Percentiles rank a stretch among this genome's conserved stretches.
Evolutionary conservation across 2,113 vertebrate species (phyloP).

Genomic region (Microtus oregoni): DNA sequence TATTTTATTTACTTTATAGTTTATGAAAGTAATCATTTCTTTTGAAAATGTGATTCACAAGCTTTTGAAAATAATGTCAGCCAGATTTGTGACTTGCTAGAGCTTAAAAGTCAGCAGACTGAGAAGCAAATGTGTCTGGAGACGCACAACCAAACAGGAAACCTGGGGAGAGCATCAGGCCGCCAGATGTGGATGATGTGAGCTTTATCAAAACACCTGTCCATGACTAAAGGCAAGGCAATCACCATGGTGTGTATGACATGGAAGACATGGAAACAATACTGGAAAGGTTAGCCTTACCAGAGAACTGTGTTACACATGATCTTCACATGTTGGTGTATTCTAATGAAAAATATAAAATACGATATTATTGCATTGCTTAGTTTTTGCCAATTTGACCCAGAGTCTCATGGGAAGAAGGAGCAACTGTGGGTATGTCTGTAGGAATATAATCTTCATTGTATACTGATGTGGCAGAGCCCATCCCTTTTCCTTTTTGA

Average conservation of each 20-base stretch:
- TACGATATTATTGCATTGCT: neutral
- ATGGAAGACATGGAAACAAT: neutral
- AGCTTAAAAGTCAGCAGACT: conserved; percentile 27
- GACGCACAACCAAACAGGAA: neutral
- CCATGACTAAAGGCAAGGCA: fast-evolving
- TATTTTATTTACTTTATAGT: conserved; percentile 37
- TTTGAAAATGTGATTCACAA: conserved; percentile 35
- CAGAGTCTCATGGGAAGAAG: neutral
- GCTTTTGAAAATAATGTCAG: conserved; percentile 35
- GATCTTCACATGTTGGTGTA: neutral
- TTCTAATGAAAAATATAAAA: conserved; percentile 25
- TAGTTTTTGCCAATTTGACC: neutral
- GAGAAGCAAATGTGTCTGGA: neutral
- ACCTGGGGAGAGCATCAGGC: neutral
- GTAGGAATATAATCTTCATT: neutral
- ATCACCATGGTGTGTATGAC: neutral
- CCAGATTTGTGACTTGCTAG: neutral
- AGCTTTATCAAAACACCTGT: neutral
- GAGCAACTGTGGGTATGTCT: neutral
- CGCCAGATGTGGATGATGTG: fast-evolving
- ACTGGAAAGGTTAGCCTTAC: neutral
- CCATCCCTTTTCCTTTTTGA: fast-evolving
- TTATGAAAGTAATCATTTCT: conserved; percentile 25
- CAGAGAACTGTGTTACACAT: neutral
- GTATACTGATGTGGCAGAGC: too few species aligned